Evolutionary conservation across 2,888 invertebrate species (phyloP), one percentile per base, ranked within the genome.

Genomic region (Oxycera nigricornis): DNA sequence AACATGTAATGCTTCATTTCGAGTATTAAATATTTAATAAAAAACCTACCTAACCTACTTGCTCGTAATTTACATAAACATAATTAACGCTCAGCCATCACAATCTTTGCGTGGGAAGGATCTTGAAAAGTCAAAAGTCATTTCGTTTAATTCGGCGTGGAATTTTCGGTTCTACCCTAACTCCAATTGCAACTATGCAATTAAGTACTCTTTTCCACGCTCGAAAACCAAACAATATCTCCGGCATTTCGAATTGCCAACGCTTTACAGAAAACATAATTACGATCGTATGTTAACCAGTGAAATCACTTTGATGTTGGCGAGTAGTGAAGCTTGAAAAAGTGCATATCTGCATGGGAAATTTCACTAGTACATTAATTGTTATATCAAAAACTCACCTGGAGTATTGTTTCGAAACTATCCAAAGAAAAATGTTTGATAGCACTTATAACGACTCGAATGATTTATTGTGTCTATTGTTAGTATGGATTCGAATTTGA

Each of bases 311-410:
- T 55, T 17, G 31, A 68, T 55, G 28, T 31, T 14, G 26, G 35
- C 70, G 46, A 70, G 26, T 26, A 22, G 9, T 55, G 41, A 65
- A 65, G 65, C 65, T 65, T 39, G 65, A 65, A 65, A 65, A 65
- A 65, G 41, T 35, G 62, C 62, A 62, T 24, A 59, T 28, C 11
- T 50, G 6, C 22, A 55, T n/a, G 65, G 65, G 41, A 39, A 65
- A 39, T 65, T 65, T 65, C 65, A 30, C 65, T 41, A 24, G n/a
- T 17, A 39, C n/a, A 22, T 28, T 14, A 6, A 46, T 24, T 7
- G 17, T 65, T 39, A 2, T 20, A 65, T 39, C 20, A 65, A 20
- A 62, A 39, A 65, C 65, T 65, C 39, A 65, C 65, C 65, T 65
- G 39, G 2, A 31, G 39, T 11, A 41, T 7, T 65, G 41, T 39